A percentile compares a stretch with the other conserved stretches of the same genome.
These are phyloP conservation scores for Myrmecophaga tridactyla DNA, from an alignment of 2,113 vertebrate genomes.

Conservation along the genomic window DNA sequence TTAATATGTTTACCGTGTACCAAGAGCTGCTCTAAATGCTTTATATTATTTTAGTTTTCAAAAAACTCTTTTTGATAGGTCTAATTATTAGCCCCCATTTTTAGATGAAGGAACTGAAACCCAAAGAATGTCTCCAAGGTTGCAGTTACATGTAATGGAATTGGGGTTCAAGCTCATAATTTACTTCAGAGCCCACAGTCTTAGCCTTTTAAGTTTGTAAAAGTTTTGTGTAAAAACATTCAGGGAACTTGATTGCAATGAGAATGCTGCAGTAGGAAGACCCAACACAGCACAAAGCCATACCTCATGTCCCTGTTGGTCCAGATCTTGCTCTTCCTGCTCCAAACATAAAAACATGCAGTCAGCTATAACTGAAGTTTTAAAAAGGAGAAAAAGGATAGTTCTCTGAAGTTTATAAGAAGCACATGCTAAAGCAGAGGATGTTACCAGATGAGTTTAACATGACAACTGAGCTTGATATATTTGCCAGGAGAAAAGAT, in stretches of 20 bases:
- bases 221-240: background rate
- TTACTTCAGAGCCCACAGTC: background rate
- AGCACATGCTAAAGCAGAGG: background rate
- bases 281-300: background rate
- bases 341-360: constrained; percentile 77
- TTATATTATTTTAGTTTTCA: background rate
- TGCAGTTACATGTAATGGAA: background rate
- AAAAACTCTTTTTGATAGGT: background rate
- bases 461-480: background rate
- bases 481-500: background rate
- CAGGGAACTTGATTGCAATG: background rate
- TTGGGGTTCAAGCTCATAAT: background rate
- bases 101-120: background rate
- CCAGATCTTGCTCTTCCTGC: constrained; percentile 91
- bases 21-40: constrained; percentile 25
- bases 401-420: background rate
- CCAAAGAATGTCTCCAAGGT: background rate
- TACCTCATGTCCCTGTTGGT: constrained; percentile 92
- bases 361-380: constrained; percentile 34
- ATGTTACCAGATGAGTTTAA: background rate
- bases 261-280: background rate
- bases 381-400: constrained; percentile 24
- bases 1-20: background rate
- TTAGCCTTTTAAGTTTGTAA: background rate
- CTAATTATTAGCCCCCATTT: background rate